These are phyloP conservation scores for Odontomyia ornata DNA, from an alignment of 2,888 invertebrate species.

Conservation along the genomic window DNA sequence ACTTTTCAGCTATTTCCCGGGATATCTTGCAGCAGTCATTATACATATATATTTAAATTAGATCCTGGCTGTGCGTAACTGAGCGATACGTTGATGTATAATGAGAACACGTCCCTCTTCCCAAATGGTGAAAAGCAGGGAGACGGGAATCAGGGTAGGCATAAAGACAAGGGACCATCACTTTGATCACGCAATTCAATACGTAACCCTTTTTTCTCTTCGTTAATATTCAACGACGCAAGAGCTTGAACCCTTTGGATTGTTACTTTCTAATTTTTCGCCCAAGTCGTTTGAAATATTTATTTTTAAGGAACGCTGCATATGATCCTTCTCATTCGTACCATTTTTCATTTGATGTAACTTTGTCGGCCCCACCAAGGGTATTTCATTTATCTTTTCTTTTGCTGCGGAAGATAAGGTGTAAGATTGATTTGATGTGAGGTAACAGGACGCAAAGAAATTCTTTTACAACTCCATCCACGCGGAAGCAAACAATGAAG, in stretches of 20 bases:
- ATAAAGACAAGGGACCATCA: slow-evolving; percentile 22
- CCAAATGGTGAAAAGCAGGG: not conserved
- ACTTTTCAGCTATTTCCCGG: slow-evolving; percentile 1
- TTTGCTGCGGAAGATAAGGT: not conserved
- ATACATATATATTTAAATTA: slow-evolving; percentile 37
- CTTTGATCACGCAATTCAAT: slow-evolving; percentile 41
- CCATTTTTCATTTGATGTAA: not conserved
- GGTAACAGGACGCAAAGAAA: not conserved
- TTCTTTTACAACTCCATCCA: slow-evolving; percentile 7
- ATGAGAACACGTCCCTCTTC: slow-evolving; percentile 1
- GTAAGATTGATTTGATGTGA: slow-evolving; percentile 9
- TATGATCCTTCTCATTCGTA: not conserved
- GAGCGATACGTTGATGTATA: slow-evolving; percentile 24
- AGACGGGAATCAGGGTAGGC: not conserved
- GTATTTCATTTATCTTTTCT: not conserved
- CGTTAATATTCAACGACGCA: slow-evolving; percentile 13
- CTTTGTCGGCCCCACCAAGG: not conserved
- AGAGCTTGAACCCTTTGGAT: not conserved
- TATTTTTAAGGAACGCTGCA: not conserved
- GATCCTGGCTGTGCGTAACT: slow-evolving; percentile 31
- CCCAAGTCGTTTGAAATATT: not conserved
- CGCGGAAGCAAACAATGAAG: not conserved
- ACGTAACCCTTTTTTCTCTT: slow-evolving; percentile 23
- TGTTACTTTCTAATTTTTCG: slow-evolving; percentile 10
- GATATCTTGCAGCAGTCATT: slow-evolving; percentile 5